Base-by-base conservation (phyloP, 2,797 vertebrate species). In the Etheostoma perlongum region DNA sequence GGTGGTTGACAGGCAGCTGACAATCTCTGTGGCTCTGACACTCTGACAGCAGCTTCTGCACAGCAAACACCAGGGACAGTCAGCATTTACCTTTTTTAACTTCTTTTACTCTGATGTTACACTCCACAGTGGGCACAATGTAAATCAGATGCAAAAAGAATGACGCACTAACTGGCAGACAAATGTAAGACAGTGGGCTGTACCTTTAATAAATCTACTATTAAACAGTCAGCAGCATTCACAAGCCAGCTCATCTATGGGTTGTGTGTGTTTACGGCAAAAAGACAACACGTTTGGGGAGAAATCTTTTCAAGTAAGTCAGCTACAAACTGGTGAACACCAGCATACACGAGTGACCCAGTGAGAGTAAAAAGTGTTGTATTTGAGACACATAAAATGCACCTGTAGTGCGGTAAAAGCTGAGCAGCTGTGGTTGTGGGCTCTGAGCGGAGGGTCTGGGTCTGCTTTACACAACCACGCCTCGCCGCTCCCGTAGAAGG, bases 11-110 rank as follows among this genome's bases (percentile, higher is more conserved):
- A 89, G 95, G 95, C 65, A 99, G 93, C 76, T 96, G 96, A 91
- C 98, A 99, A 84, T 96, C 93, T 93, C 97, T 96, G 84, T 94
- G 95, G 92, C 96, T 96, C 91, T 99, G 97, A 95, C 98, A 99
- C 93, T 99, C 98, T 4, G 97, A 97, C 87, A 99, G 90, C 85
- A 99, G 94, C 94, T 99, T 99, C 98, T 99, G 94, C 57, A 74
- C 44, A 72, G 75, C 15, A 79, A 76, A 67, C 52, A 51, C 4
- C 15, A 44, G 19, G 5, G 6, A 55, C 13, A 59, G 33, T 68
- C 27, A 42, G 19, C 58, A 68, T 47, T 72, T 12, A 49, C 3
- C 62, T 62, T 30, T 2, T 44, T 19, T 25, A 61, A 40, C 36
- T 9, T 40, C 9, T 40, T 11, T 40, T 13, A 13, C 51, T 63